Conservation (phyloP, 2,797 vertebrate genomes). For the Prunella strophiata region DNA sequence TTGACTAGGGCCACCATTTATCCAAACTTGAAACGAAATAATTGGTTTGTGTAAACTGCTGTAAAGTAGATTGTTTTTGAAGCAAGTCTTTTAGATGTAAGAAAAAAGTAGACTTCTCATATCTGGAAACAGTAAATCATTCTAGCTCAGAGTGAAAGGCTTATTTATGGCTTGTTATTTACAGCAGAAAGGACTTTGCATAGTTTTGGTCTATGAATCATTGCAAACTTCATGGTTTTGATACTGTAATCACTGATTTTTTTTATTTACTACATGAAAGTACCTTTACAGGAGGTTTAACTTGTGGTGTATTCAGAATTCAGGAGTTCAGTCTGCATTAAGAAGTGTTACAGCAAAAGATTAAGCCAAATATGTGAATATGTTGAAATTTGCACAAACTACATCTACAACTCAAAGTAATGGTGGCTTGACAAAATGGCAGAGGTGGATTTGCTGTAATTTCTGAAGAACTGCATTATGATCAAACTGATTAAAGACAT, state of each 20-base stretch:
- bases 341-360: not conserved
- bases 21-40: not conserved
- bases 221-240: not conserved
- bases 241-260: not conserved
- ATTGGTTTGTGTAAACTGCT: not conserved
- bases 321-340: not conserved
- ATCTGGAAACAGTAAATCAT: not conserved
- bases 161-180: not conserved
- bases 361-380: not conserved
- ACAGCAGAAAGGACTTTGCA: not conserved
- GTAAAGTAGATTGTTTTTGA: not conserved
- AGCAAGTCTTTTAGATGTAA: not conserved
- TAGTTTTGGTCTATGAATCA: not conserved
- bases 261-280: not conserved
- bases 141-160: not conserved
- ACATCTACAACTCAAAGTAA: not conserved
- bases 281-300: not conserved
- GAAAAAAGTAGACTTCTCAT: not conserved
- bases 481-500: not conserved
- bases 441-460: not conserved
- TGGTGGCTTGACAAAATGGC: not conserved
- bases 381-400: not conserved
- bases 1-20: not conserved
- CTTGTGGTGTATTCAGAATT: not conserved
- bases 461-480: not conserved